Percentiles rank a stretch among this genome's conserved stretches.
Evolutionary conservation across 2,888 invertebrate genomes (phyloP).

Genomic region (Odontocerum albicorne): DNA sequence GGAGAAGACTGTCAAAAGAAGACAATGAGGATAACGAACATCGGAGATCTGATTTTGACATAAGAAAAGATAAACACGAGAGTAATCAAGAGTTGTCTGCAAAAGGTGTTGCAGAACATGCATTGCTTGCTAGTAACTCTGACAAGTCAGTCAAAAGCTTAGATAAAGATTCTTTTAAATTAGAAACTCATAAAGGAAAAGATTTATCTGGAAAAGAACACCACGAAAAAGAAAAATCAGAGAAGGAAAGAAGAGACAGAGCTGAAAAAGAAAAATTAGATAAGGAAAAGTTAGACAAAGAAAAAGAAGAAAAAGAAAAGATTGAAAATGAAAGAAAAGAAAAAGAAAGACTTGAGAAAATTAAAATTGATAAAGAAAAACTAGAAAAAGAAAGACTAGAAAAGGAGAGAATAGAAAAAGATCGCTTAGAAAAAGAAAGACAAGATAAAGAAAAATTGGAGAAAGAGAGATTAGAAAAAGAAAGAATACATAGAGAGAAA

Average conservation of each 20-base stretch:
- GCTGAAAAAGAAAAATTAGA: constrained; percentile 39
- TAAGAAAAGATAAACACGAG: constrained; percentile 41
- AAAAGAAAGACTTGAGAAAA: constrained; percentile 50
- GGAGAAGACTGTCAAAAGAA: constrained; percentile 24
- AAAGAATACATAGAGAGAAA: constrained; percentile 41
- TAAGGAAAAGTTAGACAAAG: constrained; percentile 38
- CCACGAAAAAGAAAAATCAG: constrained; percentile 40
- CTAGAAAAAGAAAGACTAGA: constrained; percentile 38
- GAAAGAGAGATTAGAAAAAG: constrained; percentile 44
- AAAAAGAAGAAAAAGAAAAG: constrained; percentile 40
- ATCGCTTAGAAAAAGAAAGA: constrained; percentile 44
- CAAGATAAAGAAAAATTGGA: constrained; percentile 50
- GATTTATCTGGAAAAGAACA: constrained; percentile 42
- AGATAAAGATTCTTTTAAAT: too few relatives aligned
- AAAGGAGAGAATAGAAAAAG: constrained; percentile 40
- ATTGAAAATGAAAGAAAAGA: constrained; percentile 47
- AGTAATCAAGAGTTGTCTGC: too few relatives aligned
- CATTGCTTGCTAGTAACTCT: too few relatives aligned
- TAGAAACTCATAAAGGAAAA: too few relatives aligned
- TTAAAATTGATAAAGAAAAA: constrained; percentile 46
- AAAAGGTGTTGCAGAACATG: too few relatives aligned
- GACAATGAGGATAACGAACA: constrained; percentile 40
- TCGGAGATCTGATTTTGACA: constrained; percentile 44
- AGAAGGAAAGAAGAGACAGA: constrained; percentile 40
- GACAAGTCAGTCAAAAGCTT: too few relatives aligned